Evolutionary conservation across 2,113 vertebrate species (phyloP).

Genomic region (Seriola dumerili): DNA sequence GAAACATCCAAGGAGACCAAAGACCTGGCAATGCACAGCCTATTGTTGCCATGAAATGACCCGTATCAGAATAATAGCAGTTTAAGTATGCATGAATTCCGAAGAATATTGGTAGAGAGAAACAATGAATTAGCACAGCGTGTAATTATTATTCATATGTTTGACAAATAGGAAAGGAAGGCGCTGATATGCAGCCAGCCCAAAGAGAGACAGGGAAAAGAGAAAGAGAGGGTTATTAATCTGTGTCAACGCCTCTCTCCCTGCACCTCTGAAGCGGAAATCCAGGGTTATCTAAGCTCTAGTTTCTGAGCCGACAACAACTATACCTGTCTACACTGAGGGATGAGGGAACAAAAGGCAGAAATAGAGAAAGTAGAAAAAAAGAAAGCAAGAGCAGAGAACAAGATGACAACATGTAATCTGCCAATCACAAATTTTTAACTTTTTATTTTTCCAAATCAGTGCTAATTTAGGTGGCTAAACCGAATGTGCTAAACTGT

Average conservation of each 20-base stretch:
- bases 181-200: conserved; percentile 61
- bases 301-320: conserved; percentile 53
- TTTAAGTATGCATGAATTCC: conserved; percentile 78
- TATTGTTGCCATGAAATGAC: conserved; percentile 77
- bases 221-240: conserved; percentile 62
- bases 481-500: background rate
- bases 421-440: conserved; percentile 11
- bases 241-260: conserved; percentile 63
- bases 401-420: conserved; percentile 18
- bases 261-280: conserved; percentile 39
- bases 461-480: background rate
- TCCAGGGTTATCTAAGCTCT: conserved; percentile 62
- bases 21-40: conserved; percentile 55
- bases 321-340: conserved; percentile 45
- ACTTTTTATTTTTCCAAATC: background rate
- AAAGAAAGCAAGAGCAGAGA: background rate
- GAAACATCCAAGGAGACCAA: conserved; percentile 47
- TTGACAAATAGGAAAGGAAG: conserved; percentile 68
- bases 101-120: conserved; percentile 63
- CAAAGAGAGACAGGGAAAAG: conserved; percentile 26
- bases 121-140: conserved; percentile 74
- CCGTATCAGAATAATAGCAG: conserved; percentile 75
- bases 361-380: background rate
- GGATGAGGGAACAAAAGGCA: conserved; percentile 30
- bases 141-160: conserved; percentile 81